A percentile compares a stretch with the other conserved stretches of the same genome.
phyloP scores from a whole-genome alignment of 2,888 invertebrate species.

The Stramonita haemastoma region DNA sequence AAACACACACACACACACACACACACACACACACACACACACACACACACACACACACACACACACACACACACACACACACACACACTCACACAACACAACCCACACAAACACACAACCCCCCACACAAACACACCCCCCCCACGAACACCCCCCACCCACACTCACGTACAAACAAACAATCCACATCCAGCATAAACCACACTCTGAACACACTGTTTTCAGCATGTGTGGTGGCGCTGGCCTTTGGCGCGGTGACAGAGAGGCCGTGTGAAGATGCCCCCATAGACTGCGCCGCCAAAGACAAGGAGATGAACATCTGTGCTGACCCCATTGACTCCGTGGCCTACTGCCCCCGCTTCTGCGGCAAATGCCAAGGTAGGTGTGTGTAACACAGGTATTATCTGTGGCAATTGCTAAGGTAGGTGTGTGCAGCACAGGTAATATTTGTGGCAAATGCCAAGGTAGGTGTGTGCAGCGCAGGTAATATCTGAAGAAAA shows the following conservation, averaged over 20 bases:
- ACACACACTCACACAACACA: too few relatives aligned
- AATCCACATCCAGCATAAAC: not conserved
- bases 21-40: conserved; percentile 10
- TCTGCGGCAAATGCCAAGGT: conserved; percentile 27
- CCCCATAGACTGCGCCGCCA: conserved; percentile 27
- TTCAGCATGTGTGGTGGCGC: not conserved
- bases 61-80: conserved; percentile 11
- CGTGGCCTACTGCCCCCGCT: conserved; percentile 29
- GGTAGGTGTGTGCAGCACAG: not conserved
- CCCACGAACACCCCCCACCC: not conserved
- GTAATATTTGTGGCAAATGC: conserved; percentile 1
- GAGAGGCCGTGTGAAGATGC: conserved; percentile 28
- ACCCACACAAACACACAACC: conserved; percentile 2
- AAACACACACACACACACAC: not conserved
- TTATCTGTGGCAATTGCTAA: not conserved
- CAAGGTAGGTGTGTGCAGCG: not conserved
- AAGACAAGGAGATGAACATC: conserved; percentile 6
- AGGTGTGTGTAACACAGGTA: not conserved
- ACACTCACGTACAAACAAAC: not conserved
- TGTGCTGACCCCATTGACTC: conserved; percentile 27
- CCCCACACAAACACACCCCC: not conserved
- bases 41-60: conserved; percentile 11
- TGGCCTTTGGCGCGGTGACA: not conserved
- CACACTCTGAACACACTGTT: not conserved
- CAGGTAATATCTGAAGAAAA: not conserved